A percentile compares a stretch with the other conserved stretches of the same genome.
Evolutionary conservation across 1,140 invertebrate genomes (phyloP).

Genomic region (Hypothenemus hampei): DNA sequence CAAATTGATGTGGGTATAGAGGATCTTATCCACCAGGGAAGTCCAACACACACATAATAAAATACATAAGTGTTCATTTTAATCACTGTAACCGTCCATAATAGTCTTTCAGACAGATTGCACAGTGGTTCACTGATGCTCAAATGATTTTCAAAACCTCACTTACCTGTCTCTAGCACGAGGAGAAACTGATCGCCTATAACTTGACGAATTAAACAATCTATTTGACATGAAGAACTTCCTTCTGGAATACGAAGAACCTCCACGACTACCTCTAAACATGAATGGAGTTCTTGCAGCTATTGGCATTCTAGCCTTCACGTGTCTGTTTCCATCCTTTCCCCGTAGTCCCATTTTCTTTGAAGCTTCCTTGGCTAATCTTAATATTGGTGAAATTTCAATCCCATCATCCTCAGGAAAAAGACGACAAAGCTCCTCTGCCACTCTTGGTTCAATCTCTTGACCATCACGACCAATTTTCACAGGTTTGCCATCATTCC

Average conservation of each 20-base stretch:
- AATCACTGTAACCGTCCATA: no score
- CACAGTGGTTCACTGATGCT: conserved; percentile 3
- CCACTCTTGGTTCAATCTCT: conserved; percentile 93
- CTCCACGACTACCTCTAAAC: conserved; percentile 45
- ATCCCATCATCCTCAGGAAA: conserved; percentile 92
- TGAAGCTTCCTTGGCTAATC: conserved; percentile 81
- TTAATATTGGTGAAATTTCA: conserved; percentile 84
- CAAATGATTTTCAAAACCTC: not conserved
- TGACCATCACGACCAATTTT: conserved; percentile 98
- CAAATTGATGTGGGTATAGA: no score
- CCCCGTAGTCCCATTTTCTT: conserved; percentile 55
- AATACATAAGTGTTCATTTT: conserved; percentile 6
- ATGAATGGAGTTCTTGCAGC: conserved; percentile 41
- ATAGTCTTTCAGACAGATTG: not conserved
- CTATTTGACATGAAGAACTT: conserved; percentile 50
- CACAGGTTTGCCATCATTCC: conserved; percentile 98
- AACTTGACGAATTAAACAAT: conserved; percentile 48
- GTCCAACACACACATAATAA: conserved; percentile 2
- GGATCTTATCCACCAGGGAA: no score
- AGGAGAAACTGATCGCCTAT: conserved; percentile 56
- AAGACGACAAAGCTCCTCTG: conserved; percentile 87
- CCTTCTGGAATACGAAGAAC: conserved; percentile 47
- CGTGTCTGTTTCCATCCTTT: conserved; percentile 51
- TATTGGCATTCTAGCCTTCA: conserved; percentile 47
- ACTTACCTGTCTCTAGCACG: conserved; percentile 41